These are phyloP conservation scores for Lepidostoma basale DNA, from an alignment of 1,140 invertebrate species.

Conservation along the genomic window DNA sequence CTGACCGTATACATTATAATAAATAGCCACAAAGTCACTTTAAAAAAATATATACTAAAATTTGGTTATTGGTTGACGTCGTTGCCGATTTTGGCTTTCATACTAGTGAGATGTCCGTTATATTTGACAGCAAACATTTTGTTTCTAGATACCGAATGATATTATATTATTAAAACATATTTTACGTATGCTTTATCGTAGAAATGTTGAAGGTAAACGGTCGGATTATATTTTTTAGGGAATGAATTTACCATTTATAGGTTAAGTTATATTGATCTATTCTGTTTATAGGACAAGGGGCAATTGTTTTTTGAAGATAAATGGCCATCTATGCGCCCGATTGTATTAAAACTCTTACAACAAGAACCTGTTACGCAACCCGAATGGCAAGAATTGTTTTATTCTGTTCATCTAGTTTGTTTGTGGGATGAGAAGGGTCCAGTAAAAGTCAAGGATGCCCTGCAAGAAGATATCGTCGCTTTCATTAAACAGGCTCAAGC, in stretches of 20 bases:
- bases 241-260: conserved; percentile 17
- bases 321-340: conserved; percentile 94
- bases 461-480: conserved; percentile 92
- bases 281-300: conserved; percentile 63
- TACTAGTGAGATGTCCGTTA: conserved; percentile 33
- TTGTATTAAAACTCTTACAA: conserved; percentile 88
- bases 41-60: too few relatives aligned
- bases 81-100: background rate
- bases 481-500: conserved; percentile 94
- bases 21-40: too few relatives aligned
- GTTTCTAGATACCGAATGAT: conserved; percentile 14
- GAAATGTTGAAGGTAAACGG: conserved; percentile 40
- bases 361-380: conserved; percentile 91
- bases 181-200: conserved; percentile 28
- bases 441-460: conserved; percentile 82
- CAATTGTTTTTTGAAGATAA: conserved; percentile 88
- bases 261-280: conserved; percentile 44
- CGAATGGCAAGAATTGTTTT: conserved; percentile 98
- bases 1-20: too few relatives aligned
- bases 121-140: conserved; percentile 9
- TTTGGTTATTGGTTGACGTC: conserved; percentile 21
- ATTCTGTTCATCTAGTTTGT: conserved; percentile 92
- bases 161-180: conserved; percentile 3
- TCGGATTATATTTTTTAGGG: background rate
- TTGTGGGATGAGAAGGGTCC: conserved; percentile 96